Evolutionary conservation across 2,888 invertebrate species (phyloP).

Genomic region (Leptogaster cylindrica): DNA sequence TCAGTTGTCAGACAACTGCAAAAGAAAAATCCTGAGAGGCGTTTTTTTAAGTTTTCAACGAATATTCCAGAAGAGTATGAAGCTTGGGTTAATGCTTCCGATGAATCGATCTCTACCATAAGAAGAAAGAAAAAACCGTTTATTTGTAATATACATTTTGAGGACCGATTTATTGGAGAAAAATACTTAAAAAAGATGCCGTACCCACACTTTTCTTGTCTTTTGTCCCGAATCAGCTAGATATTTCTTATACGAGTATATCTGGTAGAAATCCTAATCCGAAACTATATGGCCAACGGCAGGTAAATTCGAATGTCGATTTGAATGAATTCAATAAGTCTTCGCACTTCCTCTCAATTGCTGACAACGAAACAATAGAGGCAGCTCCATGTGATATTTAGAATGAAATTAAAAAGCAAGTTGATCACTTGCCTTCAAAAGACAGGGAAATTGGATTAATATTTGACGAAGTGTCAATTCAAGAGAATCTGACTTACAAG

Average conservation of each 20-base stretch:
- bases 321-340: not conserved
- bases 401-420: too few species aligned
- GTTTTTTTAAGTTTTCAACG: slow-evolving; percentile 1
- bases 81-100: not conserved
- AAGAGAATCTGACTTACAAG: too few species aligned
- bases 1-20: not conserved
- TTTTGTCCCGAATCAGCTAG: not conserved
- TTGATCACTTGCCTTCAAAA: too few species aligned
- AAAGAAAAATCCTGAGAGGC: not conserved
- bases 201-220: slow-evolving; percentile 5
- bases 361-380: too few species aligned
- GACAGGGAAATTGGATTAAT: too few species aligned
- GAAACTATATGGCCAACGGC: not conserved
- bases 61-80: not conserved
- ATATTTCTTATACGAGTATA: not conserved
- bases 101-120: not conserved
- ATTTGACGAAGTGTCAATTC: too few species aligned
- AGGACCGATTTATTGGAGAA: not conserved
- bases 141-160: slow-evolving; percentile 6
- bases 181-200: slow-evolving; percentile 15
- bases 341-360: slow-evolving; percentile 1
- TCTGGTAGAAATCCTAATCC: slow-evolving; percentile 1
- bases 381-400: too few species aligned
- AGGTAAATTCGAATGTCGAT: not conserved
- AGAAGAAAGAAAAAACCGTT: not conserved